Base-by-base conservation (phyloP, 2,888 invertebrate species). In the Creontiades dilutus region DNA sequence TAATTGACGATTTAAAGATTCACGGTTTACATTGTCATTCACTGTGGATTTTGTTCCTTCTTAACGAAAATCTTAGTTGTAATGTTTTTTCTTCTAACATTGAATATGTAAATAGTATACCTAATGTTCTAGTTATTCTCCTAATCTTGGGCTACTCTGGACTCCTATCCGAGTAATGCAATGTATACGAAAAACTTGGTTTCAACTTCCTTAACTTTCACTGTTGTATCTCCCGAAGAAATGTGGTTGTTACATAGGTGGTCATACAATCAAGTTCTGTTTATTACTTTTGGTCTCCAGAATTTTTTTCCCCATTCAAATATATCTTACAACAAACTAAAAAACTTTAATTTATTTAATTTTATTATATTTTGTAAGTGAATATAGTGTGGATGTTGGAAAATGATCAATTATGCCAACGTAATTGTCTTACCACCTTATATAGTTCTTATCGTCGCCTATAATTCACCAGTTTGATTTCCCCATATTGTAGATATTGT, bases 51-150 rank as follows among this genome's bases (percentile, higher is more conserved):
- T 7, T 68, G 68, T 68, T 23, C 68, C n/a, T 23, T 68, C 68
- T 68, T 68, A 16, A 52, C 23, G 68, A 37, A 80, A 80, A 80
- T 80, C 37, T 19, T 80, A 80, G 48, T 80, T 46, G 16, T 47
- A n/a, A n/a, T 47, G 16, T 14, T 46, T 80, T 28, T 28, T 80
- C 28, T 7, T 80, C 47, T 80, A 80, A 46, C n/a, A 52, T 82
- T 48, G 12, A 68, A 68, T 19, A 19, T 82, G 82, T 82, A 82
- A 48, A 82, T 82, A 82, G 82, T 82, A 82, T 48, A 82, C 47
- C 52, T 68, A 68, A 68, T 52, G 82, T 82, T 16, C 27, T 82
- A 82, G 82, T 48, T 82, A 48, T 19, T 47, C 47, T 46, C 52
- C 82, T 55, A 46, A 13, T 82, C 0, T 11, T 23, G 27, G 52